A percentile compares a stretch with the other conserved stretches of the same genome.
These are phyloP conservation scores for Ceratosolen solmsi DNA, from an alignment of 1,140 invertebrate genomes.

Conservation along the genomic window DNA sequence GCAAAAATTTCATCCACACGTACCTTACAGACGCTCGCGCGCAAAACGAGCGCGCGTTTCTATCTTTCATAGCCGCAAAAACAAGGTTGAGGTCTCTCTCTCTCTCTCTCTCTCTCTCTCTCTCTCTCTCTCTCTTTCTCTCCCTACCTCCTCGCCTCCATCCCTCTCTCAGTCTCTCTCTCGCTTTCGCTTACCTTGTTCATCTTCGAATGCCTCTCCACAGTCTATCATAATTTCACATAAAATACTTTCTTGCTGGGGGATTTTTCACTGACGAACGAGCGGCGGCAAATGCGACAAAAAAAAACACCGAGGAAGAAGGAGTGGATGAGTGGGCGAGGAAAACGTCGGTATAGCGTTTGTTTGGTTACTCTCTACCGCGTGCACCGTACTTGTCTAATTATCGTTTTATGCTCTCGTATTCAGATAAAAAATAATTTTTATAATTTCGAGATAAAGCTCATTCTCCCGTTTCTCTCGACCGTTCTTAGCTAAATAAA, in stretches of 20 bases:
- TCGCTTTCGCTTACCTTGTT: not conserved
- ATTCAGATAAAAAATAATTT: not conserved
- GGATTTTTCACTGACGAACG: conserved; percentile 33
- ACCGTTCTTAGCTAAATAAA: no score
- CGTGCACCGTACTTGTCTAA: not conserved
- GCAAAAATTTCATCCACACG: conserved; percentile 30
- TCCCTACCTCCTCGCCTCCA: not conserved
- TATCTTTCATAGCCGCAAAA: conserved; percentile 35
- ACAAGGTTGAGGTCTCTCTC: conserved; percentile 25
- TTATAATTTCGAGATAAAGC: not conserved
- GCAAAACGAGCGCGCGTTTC: not conserved
- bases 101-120: not conserved
- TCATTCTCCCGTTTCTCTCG: not conserved
- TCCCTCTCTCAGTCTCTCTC: not conserved
- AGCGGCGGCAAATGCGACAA: not conserved
- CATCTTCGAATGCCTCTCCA: not conserved
- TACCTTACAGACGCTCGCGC: not conserved
- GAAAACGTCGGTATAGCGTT: not conserved
- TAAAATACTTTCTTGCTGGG: conserved; percentile 31
- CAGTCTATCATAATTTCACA: conserved; percentile 40
- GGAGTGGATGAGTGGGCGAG: not conserved
- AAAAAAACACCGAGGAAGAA: not conserved
- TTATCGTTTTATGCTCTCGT: not conserved
- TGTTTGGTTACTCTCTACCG: not conserved
- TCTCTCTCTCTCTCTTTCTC: not conserved